Percentiles rank a stretch among this genome's conserved stretches.
phyloP scores from a whole-genome alignment of 2,797 vertebrate species.

The Anas georgica region DNA sequence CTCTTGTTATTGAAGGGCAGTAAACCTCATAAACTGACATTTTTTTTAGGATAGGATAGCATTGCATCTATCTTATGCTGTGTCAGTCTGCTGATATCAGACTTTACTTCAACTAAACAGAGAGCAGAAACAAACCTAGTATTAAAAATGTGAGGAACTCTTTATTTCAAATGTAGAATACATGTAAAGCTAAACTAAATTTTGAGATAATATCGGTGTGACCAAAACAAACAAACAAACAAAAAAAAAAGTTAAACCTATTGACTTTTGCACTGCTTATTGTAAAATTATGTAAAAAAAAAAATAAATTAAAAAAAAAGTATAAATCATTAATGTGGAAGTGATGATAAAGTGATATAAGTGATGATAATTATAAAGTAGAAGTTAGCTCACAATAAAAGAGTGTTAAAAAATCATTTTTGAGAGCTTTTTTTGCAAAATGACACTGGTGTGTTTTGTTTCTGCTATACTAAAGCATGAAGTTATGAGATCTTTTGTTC shows the following conservation, averaged over 20 bases:
- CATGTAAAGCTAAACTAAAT: not conserved
- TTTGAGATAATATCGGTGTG: not conserved
- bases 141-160: not conserved
- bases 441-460: not conserved
- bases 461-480: not conserved
- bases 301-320: not conserved
- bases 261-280: not conserved
- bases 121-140: not conserved
- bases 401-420: not conserved
- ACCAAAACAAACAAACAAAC: not conserved
- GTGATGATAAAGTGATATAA: too few relatives aligned
- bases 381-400: not conserved
- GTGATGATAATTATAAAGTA: not conserved
- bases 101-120: not conserved
- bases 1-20: not conserved
- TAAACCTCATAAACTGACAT: not conserved
- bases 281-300: not conserved
- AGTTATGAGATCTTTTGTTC: slow-evolving; percentile 1
- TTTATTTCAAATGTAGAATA: not conserved
- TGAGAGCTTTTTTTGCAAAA: not conserved
- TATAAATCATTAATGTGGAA: not conserved
- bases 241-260: not conserved
- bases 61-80: not conserved
- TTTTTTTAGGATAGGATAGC: not conserved
- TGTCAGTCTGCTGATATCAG: not conserved